Evolutionary conservation across 2,888 invertebrate genomes (phyloP), one percentile per base, ranked within the genome.

Genomic region (Watsonalla binaria): DNA sequence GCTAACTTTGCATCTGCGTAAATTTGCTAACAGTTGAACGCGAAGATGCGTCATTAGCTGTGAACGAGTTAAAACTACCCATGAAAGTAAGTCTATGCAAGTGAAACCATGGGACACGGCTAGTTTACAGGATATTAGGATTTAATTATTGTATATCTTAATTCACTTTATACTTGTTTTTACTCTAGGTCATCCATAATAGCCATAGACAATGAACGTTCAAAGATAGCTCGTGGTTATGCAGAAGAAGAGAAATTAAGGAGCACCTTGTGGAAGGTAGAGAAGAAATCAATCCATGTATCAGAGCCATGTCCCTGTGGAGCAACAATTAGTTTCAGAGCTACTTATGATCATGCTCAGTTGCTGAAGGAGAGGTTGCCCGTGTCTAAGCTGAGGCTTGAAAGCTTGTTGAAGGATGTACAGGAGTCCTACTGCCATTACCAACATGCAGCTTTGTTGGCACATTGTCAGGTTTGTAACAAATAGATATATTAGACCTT

Each of bases 381-480:
- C 0, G 69, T 76, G 0, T 86, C 86, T 0, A 76, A 76, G 51
- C 61, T 90, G 69, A 72, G 72, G 47, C 58, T 89, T n/a, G 82
- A 88, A 53, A 69, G 71, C 0, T 57, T 90, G 8, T 56, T 85
- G 47, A 71, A 74, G 39, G 85, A 89, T 54, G 73, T 86, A 0
- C 84, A 86, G 63, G 86, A 89, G 24, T 82, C 85, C 0, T 90
- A 86, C 58, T 88, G 88, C 51, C 86, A 87, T 64, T 78, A 90
- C 58, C 86, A 86, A 56, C 86, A 88, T 62, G 72, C 77, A 0
- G 85, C 85, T 0, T 55, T 88, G 39, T 67, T 87, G 58, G 78
- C 89, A 4, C 76, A 86, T 68, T 86, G 73, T 68, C 86, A 89
- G 82, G 90, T 89, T 37, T 39, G 49, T 49, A 0, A 11, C 42